These are phyloP conservation scores for Nomada goodeniana DNA, from an alignment of 2,888 invertebrate species.

Conservation along the genomic window DNA sequence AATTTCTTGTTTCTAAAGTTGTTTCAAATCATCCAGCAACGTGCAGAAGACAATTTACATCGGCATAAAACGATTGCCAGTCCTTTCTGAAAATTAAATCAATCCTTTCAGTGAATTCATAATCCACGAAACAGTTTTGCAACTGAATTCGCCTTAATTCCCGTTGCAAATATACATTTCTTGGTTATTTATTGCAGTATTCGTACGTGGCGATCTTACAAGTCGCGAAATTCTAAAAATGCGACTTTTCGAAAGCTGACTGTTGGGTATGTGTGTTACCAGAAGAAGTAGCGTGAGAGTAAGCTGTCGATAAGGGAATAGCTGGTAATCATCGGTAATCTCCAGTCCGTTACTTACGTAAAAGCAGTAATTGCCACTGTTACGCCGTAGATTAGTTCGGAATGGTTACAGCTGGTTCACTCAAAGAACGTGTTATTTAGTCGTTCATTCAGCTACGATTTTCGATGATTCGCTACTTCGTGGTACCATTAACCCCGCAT, in stretches of 20 bases:
- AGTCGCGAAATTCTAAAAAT: conserved; percentile 20
- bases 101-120: conserved; percentile 15
- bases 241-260: conserved; percentile 13
- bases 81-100: neutral
- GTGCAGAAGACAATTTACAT: too few species aligned
- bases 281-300: conserved; percentile 55
- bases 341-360: conserved; percentile 59
- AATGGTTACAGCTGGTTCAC: conserved; percentile 49
- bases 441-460: conserved; percentile 51
- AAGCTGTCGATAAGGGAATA: conserved; percentile 56
- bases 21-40: too few species aligned
- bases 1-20: too few species aligned
- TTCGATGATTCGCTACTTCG: conserved; percentile 33
- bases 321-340: conserved; percentile 58
- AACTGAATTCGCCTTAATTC: conserved; percentile 37
- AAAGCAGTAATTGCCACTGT: conserved; percentile 61
- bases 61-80: too few species aligned
- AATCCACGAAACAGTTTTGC: conserved; percentile 30
- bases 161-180: conserved; percentile 16
- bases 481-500: conserved; percentile 25
- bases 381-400: conserved; percentile 54
- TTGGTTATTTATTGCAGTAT: conserved; percentile 44
- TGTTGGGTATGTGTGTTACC: conserved; percentile 30
- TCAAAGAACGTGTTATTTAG: conserved; percentile 49
- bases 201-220: neutral